These are phyloP conservation scores for Scomber japonicus DNA, from an alignment of 2,113 vertebrate species.

Conservation along the genomic window DNA sequence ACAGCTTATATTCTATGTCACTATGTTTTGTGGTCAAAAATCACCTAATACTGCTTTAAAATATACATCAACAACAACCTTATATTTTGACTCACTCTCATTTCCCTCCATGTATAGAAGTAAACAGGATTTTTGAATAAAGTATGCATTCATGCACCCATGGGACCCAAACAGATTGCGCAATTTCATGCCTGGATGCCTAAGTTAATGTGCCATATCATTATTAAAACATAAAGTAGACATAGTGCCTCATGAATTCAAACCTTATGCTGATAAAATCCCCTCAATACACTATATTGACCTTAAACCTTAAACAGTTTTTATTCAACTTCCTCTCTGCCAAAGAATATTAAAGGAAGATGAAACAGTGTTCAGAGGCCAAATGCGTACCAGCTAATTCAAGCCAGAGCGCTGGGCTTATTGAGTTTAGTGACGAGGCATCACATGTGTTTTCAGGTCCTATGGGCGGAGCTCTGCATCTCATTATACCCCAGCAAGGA, in stretches of 20 bases:
- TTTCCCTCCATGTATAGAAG: not conserved
- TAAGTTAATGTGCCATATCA: not conserved
- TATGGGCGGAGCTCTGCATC: conserved; percentile 33
- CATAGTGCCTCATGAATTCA: conserved; percentile 9
- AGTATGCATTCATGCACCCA: not conserved
- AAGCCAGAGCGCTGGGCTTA: conserved; percentile 65
- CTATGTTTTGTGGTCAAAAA: conserved; percentile 19
- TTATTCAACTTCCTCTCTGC: conserved; percentile 32
- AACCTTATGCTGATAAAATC: not conserved
- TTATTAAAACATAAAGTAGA: conserved; percentile 12
- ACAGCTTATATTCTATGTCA: too few relatives aligned
- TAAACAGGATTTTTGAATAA: not conserved
- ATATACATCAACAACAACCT: not conserved
- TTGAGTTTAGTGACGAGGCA: conserved; percentile 61
- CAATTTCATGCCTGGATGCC: not conserved
- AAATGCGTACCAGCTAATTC: conserved; percentile 56
- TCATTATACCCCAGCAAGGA: conserved; percentile 31
- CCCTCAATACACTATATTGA: not conserved
- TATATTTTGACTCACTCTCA: not conserved
- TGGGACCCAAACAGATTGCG: not conserved
- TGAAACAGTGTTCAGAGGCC: conserved; percentile 44
- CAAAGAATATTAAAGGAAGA: conserved; percentile 41
- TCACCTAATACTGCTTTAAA: conserved; percentile 11
- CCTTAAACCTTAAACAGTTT: conserved; percentile 16
- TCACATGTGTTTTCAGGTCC: conserved; percentile 52